These are phyloP conservation scores for Drosophila bocki DNA, from an alignment of 1,140 invertebrate genomes.

Conservation along the genomic window DNA sequence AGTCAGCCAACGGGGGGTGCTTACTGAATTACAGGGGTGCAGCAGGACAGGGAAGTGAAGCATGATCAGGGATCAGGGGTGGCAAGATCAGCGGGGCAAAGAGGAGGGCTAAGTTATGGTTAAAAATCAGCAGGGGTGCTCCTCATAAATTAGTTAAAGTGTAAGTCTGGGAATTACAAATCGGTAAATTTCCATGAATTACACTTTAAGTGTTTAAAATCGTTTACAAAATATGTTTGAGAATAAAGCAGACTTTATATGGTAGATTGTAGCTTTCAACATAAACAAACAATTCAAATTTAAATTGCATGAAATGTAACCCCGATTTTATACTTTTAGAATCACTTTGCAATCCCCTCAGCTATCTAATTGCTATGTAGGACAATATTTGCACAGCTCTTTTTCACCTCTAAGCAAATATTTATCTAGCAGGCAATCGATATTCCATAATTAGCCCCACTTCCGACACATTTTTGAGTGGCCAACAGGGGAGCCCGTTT, in stretches of 20 bases:
- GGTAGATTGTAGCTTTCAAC: too few relatives aligned
- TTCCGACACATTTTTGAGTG: constrained; percentile 34
- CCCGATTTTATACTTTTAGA: neutral
- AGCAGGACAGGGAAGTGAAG: neutral
- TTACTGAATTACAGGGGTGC: constrained; percentile 1
- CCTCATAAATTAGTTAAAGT: constrained; percentile 5
- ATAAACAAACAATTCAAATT: too few relatives aligned
- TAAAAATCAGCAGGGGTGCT: constrained; percentile 7
- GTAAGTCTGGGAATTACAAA: neutral
- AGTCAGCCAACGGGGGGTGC: constrained; percentile 6
- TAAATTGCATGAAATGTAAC: too few relatives aligned
- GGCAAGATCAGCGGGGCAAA: constrained; percentile 22
- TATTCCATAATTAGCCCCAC: constrained; percentile 39
- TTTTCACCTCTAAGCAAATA: constrained; percentile 1
- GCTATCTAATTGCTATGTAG: constrained; percentile 20
- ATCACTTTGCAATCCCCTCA: neutral
- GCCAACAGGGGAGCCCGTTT: constrained; percentile 1
- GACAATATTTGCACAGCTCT: constrained; percentile 22
- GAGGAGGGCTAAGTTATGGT: constrained; percentile 20
- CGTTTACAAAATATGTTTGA: neutral
- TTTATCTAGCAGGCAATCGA: constrained; percentile 17
- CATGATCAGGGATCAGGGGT: neutral
- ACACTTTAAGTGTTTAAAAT: neutral
- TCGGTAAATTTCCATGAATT: neutral
- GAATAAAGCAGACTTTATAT: neutral